Base-by-base conservation (phyloP, 2,113 vertebrate species). In the Campylomormyrus tamandua region DNA sequence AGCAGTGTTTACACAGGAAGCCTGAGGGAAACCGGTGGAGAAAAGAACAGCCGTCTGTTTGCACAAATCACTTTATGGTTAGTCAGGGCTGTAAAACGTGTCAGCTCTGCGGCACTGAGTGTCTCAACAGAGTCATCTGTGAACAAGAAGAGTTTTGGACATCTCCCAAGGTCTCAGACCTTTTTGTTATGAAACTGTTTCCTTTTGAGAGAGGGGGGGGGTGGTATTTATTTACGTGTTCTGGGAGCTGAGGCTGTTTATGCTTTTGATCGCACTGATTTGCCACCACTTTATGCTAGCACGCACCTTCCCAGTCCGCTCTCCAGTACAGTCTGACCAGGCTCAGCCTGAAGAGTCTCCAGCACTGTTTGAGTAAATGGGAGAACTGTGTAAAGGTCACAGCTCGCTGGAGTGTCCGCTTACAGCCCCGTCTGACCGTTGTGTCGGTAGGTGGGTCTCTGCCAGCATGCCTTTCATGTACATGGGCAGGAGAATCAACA, bases 61-160 rank as follows among this genome's bases (percentile, higher is more conserved):
- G 86, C 80, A 88, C 87, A 87, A 90, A 92, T 95, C 93, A 95
- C 92, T 92, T 94, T 93, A 95, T 90, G 83, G 88, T 70, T 88
- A 39, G 91, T 95, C 91, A 92, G 89, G 74, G 42, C 87, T 88
- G 70, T 77, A 83, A 89, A 89, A 35, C 27, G 13, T 31, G 46
- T 89, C 88, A 89, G 88, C 49, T 35, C 1, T 24, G 31, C 46
- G 31, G n/a, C 62, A 70, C 62, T 3, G 48, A 53, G 62, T 42
- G 21, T 77, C 74, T 56, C 31, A 83, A 56, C 74, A 83, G 31
- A 35, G 88, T 21, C 70, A 83, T 39, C 74, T 89, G 74, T 3
- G 74, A 83, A 89, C 35, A 89, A 83, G 80, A 83, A 49, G 10
- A 1, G 19, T 80, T 17, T 83, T 35, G 49, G 74, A 58, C 50